Conservation (phyloP, 2,797 vertebrate genomes). For the Graptemys geographica region DNA sequence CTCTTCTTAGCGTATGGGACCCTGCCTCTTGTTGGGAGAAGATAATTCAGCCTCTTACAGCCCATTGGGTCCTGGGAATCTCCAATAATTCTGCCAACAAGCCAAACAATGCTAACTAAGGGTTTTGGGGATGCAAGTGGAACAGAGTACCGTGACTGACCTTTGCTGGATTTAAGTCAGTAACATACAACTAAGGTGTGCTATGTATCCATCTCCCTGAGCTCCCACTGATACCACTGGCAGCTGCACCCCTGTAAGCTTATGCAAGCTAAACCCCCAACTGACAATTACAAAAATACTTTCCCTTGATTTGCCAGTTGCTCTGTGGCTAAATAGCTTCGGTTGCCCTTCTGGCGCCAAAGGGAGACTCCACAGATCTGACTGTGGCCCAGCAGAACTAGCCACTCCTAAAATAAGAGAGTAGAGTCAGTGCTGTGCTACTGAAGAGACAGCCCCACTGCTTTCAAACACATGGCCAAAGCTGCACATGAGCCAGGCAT, state of each 20-base stretch:
- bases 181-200: background rate
- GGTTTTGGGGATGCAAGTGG: background rate
- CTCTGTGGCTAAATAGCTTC: background rate
- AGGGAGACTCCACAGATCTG: background rate
- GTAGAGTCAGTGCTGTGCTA: background rate
- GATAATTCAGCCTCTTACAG: background rate
- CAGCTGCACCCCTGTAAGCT: background rate
- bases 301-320: background rate
- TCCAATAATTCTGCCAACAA: background rate
- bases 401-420: background rate
- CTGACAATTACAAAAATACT: background rate
- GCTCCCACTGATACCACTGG: background rate
- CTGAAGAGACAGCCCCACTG: background rate
- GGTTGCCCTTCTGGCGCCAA: background rate
- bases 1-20: background rate
- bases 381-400: background rate
- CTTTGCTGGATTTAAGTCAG: background rate
- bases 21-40: background rate
- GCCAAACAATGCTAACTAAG: fast-evolving
- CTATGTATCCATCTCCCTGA: background rate
- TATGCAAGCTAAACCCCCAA: background rate
- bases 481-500: background rate
- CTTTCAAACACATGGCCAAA: background rate
- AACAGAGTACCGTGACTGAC: background rate
- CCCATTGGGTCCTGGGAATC: background rate